Conservation (phyloP, 2,888 invertebrate genomes). For the Drosophila diplacantha region DNA sequence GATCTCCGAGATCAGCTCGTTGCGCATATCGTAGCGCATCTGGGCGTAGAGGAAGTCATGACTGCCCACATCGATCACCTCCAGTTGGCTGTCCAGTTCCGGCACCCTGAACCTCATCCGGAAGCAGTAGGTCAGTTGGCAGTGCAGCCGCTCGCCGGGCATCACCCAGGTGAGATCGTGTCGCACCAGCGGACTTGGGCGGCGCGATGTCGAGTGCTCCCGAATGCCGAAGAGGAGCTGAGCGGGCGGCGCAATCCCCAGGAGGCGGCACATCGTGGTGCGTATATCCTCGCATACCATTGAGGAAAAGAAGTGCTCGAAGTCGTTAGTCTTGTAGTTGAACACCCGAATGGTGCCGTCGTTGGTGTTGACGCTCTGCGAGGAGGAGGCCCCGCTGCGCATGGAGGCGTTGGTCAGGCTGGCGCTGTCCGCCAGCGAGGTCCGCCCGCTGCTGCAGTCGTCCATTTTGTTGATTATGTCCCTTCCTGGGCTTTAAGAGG, state of each 20-base stretch:
- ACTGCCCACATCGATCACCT: conserved; percentile 83
- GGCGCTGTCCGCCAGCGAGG: conserved; percentile 54
- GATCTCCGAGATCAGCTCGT: conserved; percentile 88
- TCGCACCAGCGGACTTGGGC: neutral
- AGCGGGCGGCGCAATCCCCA: conserved; percentile 86
- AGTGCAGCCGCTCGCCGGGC: conserved; percentile 80
- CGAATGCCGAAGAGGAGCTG: conserved; percentile 88
- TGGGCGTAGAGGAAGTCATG: conserved; percentile 93
- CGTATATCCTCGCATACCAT: conserved; percentile 84
- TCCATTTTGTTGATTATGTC: conserved; percentile 46
- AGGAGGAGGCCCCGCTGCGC: conserved; percentile 46
- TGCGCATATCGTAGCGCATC: conserved; percentile 88
- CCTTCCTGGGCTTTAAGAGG: neutral
- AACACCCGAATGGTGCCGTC: conserved; percentile 67
- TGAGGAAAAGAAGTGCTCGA: conserved; percentile 65
- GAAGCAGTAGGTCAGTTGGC: conserved; percentile 83
- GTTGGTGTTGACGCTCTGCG: conserved; percentile 40
- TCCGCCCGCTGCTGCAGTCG: conserved; percentile 62
- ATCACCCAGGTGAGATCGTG: conserved; percentile 81
- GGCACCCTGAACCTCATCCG: conserved; percentile 88
- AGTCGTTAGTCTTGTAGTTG: conserved; percentile 65
- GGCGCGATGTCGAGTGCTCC: conserved; percentile 75
- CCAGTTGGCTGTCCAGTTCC: conserved; percentile 69
- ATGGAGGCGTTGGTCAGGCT: conserved; percentile 55
- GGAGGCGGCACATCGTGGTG: conserved; percentile 83